These are phyloP conservation scores for Microcebus ravelobensis DNA, from an alignment of 2,113 vertebrate species.

Conservation along the genomic window DNA sequence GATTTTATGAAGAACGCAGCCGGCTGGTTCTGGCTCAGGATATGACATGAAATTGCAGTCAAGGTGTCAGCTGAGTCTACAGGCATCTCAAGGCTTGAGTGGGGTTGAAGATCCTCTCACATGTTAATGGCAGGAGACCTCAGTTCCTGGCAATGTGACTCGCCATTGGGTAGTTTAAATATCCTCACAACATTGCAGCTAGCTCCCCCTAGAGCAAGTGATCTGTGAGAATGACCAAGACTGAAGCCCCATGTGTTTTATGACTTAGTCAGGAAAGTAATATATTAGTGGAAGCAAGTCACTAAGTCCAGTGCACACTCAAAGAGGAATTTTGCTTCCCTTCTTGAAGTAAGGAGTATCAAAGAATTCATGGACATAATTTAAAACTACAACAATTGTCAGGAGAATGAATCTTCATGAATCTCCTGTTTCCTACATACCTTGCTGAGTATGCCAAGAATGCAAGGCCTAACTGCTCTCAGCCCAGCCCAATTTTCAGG, in stretches of 20 bases:
- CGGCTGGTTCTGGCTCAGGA: neutral
- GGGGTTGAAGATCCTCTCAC: neutral
- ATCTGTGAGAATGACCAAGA: neutral
- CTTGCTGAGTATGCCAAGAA: neutral
- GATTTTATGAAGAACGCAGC: neutral
- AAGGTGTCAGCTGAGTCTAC: neutral
- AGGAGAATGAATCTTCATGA: neutral
- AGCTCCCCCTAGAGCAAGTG: neutral
- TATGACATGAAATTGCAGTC: neutral
- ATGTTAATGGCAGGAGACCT: neutral
- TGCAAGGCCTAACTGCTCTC: neutral
- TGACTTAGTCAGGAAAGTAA: neutral
- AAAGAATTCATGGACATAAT: neutral
- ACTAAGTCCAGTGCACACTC: neutral
- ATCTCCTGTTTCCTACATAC: neutral
- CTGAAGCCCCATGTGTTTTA: neutral
- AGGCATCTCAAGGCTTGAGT: neutral
- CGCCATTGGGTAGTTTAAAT: neutral
- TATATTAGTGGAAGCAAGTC: neutral
- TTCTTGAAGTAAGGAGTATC: neutral
- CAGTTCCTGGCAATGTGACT: neutral
- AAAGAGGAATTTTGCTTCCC: neutral
- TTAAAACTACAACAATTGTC: neutral
- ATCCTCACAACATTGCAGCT: neutral
- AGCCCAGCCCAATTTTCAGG: neutral